phyloP scores from a whole-genome alignment of 2,113 vertebrate genomes.

The Thalassarche chlororhynchos region DNA sequence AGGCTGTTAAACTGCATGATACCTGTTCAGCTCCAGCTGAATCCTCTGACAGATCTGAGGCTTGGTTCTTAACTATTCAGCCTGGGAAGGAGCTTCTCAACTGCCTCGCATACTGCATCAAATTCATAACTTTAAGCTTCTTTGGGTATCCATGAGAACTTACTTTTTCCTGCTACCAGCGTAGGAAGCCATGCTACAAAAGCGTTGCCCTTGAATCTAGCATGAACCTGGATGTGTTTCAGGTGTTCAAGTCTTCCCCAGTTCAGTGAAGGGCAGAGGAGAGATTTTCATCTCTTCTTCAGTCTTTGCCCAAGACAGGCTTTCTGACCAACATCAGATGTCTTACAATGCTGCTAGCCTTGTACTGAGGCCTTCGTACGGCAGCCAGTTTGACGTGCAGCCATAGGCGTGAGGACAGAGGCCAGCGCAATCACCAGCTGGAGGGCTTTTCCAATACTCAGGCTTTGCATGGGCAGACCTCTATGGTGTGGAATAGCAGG shows the following conservation, averaged over 20 bases:
- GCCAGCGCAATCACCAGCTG: not conserved
- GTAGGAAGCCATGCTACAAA: not conserved
- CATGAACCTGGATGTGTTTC: not conserved
- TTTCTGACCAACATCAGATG: not conserved
- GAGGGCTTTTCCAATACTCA: not conserved
- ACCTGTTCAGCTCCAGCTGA: not conserved
- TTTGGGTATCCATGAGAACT: not conserved
- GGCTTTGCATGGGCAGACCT: not conserved
- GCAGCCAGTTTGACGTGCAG: accelerated
- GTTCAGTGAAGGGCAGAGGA: not conserved
- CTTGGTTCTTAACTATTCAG: not conserved
- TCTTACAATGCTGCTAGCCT: not conserved
- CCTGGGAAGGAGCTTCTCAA: not conserved
- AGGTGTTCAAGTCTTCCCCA: not conserved
- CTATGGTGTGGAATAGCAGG: not conserved
- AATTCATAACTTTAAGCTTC: not conserved
- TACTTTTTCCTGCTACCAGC: not conserved
- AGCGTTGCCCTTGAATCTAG: not conserved
- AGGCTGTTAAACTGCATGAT: not conserved
- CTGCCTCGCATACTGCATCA: not conserved
- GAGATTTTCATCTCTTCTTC: not conserved
- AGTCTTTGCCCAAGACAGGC: not conserved
- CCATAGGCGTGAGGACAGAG: not conserved
- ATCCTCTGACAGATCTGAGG: not conserved
- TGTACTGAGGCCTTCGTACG: accelerated